Base-by-base conservation (phyloP, 2,888 invertebrate species). In the Omphaloscelis lunosa region DNA sequence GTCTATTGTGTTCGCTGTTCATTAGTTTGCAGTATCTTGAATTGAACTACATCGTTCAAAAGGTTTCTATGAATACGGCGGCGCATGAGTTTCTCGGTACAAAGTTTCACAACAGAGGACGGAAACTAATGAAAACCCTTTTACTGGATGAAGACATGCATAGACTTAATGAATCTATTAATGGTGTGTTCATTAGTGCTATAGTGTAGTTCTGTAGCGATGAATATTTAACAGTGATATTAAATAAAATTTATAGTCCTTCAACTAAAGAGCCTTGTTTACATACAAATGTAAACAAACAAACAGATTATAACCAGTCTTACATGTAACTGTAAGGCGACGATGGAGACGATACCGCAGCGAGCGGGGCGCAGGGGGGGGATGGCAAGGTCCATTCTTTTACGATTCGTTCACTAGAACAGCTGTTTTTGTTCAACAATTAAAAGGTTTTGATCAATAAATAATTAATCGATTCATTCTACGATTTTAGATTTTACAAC, bases 281-380 rank as follows among this genome's bases (percentile, higher is more conserved):
- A 77, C 87, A 71, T 77, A 56, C n/a, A 76, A 41, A 77, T 80
- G 77, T 85, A 85, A 85, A 85, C 77, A 84, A 84, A 84, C 84
- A 85, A 86, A 84, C 77, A 84, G 67, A 80, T 75, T 72, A 27
- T 62, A 77, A 75, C 78, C 74, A 70, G 79, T 86, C 11, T 75
- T 75, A 72, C 56, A 39, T 66, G 41, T 74, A 65, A 51, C 65
- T 62, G 69, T 71, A 41, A 45, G 73, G 58, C 29, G 82, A 20
- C 15, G 39, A 34, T 15, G 68, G 51, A n/a, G 58, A 20, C 39
- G 58, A 29, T 27, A 65, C 61, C 58, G 61, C 59, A 59, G 53
- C 23, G 29, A 8, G 75, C 0, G 29, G 58, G 41, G 20, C 12
- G 23, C 27, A 12, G 41, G 45, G 20, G 20, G 8, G 9, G 17